A percentile compares a stretch with the other conserved stretches of the same genome.
These are phyloP conservation scores for Cyclura pinguis DNA, from an alignment of 2,797 vertebrate genomes.

Conservation along the genomic window DNA sequence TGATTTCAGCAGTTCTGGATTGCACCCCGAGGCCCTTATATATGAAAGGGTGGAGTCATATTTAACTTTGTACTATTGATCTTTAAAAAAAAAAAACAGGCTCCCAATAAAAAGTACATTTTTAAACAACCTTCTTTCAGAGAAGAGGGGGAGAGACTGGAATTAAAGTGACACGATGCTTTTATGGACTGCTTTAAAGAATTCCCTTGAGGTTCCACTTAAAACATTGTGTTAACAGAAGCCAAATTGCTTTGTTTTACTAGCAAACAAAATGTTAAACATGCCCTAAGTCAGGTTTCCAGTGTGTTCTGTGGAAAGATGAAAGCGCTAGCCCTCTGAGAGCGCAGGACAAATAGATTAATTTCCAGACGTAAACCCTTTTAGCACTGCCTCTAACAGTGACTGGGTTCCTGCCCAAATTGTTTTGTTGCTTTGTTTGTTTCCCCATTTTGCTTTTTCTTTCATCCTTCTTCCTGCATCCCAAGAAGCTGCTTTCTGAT, in stretches of 20 bases:
- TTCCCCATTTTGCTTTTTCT: too few relatives aligned
- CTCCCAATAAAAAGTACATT: conserved; percentile 73
- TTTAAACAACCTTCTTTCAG: conserved; percentile 66
- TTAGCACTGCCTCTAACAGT: conserved; percentile 1
- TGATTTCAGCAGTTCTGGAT: neutral
- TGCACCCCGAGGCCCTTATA: neutral
- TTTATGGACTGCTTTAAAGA: conserved; percentile 76
- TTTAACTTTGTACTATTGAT: conserved; percentile 64
- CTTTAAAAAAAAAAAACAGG: conserved; percentile 66
- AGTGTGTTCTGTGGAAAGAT: conserved; percentile 74
- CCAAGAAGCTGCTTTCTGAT: neutral
- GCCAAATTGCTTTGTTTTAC: conserved; percentile 81
- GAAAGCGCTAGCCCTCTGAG: conserved; percentile 72
- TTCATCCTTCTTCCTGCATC: too few relatives aligned
- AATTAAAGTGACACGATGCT: conserved; percentile 73
- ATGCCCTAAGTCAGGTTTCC: conserved; percentile 76
- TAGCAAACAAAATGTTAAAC: conserved; percentile 79
- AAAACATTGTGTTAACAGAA: conserved; percentile 79
- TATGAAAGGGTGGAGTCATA: neutral
- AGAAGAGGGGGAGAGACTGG: conserved; percentile 56
- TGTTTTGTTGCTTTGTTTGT: neutral
- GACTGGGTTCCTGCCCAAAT: conserved; percentile 2
- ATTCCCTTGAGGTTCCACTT: conserved; percentile 80
- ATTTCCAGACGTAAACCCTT: conserved; percentile 49
- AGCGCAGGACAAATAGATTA: conserved; percentile 54